A percentile compares a stretch with the other conserved stretches of the same genome.
Conservation (phyloP, 2,888 invertebrate genomes). For the Caenorhabditis sp. region DNA sequence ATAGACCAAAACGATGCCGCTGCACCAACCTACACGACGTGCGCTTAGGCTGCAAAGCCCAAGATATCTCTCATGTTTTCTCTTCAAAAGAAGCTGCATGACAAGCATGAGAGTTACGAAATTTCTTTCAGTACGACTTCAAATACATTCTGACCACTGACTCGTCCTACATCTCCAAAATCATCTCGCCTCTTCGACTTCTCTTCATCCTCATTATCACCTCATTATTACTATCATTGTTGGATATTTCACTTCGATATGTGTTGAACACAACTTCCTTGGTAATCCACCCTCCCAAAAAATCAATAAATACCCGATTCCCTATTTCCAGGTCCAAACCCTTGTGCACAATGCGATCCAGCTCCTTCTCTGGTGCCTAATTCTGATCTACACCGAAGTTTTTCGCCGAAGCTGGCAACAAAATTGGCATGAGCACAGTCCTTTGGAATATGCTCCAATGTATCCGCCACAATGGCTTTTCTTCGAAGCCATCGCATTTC, state of each 20-base stretch:
- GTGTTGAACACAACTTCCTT: slow-evolving; percentile 5
- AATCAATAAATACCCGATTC: not conserved
- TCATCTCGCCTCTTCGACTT: slow-evolving; percentile 21
- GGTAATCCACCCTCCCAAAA: not conserved
- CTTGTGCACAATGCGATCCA: slow-evolving; percentile 16
- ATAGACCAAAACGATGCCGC: too few species aligned
- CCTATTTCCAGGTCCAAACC: slow-evolving; percentile 22
- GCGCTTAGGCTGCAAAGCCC: too few species aligned
- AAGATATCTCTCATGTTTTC: too few species aligned
- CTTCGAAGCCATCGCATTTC: slow-evolving; percentile 19
- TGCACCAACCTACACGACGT: too few species aligned
- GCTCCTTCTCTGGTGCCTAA: slow-evolving; percentile 15
- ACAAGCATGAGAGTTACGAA: too few species aligned
- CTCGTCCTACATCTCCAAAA: not conserved
- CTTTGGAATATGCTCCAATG: slow-evolving; percentile 8
- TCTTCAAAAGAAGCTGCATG: too few species aligned
- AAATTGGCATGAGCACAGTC: not conserved
- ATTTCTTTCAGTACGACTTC: slow-evolving; percentile 17
- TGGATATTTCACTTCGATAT: slow-evolving; percentile 15
- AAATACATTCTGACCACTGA: slow-evolving; percentile 4
- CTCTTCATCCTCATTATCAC: slow-evolving; percentile 18
- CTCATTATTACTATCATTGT: slow-evolving; percentile 14
- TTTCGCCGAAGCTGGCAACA: slow-evolving; percentile 13
- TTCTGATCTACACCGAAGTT: slow-evolving; percentile 12
- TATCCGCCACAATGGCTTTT: slow-evolving; percentile 19